phyloP scores from a whole-genome alignment of 2,888 invertebrate species.

The Drosophila macrospina region DNA sequence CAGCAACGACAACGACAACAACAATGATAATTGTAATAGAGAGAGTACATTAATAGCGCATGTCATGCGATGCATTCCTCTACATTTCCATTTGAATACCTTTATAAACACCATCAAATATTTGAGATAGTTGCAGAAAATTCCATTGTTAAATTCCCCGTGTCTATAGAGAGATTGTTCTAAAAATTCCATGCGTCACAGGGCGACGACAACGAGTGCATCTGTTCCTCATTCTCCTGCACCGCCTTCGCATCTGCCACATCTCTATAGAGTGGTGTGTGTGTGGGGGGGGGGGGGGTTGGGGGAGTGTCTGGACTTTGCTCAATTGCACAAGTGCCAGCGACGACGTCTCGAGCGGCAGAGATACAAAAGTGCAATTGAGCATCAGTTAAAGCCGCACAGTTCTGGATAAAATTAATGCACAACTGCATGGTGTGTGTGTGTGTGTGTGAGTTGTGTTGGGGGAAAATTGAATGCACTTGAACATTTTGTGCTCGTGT shows the following conservation, averaged over 20 bases:
- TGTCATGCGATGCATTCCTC: constrained; percentile 32
- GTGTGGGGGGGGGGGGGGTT: too few relatives aligned
- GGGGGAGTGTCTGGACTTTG: constrained; percentile 63
- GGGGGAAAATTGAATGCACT: constrained; percentile 49
- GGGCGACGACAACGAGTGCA: constrained; percentile 21
- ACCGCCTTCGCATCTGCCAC: constrained; percentile 2
- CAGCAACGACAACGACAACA: neutral
- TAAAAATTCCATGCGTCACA: constrained; percentile 55
- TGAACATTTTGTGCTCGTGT: constrained; percentile 34
- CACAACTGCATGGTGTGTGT: constrained; percentile 15
- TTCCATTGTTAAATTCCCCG: constrained; percentile 25
- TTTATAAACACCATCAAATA: constrained; percentile 32
- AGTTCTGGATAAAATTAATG: constrained; percentile 80
- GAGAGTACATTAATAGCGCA: constrained; percentile 15
- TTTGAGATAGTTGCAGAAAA: constrained; percentile 36
- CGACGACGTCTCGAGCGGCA: constrained; percentile 28
- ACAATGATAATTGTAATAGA: constrained; percentile 3
- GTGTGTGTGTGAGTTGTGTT: neutral
- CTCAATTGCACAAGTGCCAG: constrained; percentile 72
- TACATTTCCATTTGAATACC: constrained; percentile 23
- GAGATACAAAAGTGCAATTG: constrained; percentile 69
- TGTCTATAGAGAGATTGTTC: constrained; percentile 34
- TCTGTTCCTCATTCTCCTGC: constrained; percentile 9
- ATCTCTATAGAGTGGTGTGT: constrained; percentile 12
- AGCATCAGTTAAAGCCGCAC: constrained; percentile 78